Base-by-base conservation (phyloP, 2,888 invertebrate genomes). In the Drosophila kambysellisi region DNA sequence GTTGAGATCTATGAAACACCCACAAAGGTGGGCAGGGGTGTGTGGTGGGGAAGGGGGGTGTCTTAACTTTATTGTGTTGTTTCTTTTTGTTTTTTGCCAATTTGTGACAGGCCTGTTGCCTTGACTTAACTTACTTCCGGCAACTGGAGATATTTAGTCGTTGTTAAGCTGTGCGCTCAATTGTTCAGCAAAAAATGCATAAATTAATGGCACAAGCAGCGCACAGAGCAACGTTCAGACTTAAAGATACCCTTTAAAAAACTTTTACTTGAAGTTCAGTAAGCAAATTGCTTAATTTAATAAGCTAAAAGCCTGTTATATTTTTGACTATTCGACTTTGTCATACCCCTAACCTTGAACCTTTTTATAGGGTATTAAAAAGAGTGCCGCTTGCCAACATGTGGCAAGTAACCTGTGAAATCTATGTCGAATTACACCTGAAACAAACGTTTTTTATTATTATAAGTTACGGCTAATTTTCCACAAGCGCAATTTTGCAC, bases 391-490 rank as follows among this genome's bases (percentile, higher is more conserved):
- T 46, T 46, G 52, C 52, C 43, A 29, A 54, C 29, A 37, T 17
- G 17, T 37, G 37, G 37, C 37, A 37, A 37, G 37, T 3, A 69
- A 68, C 62, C 68, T 80, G 74, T 71, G 75, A 82, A 86, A 81
- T 77, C 76, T 88, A 65, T 84, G 88, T 81, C 83, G 81, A 82
- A 80, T 89, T 76, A 63, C 73, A 70, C 67, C 66, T 65, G 77
- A n/a, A n/a, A 88, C 85, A 85, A 89, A 85, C 88, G 85, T 88
- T 85, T 82, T 79, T 79, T 69, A 78, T 80, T 69, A 78, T 80
- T 80, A 72, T 81, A 76, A 67, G 57, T 51, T 62, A 37, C 41
- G 46, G 64, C 73, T 56, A 77, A 79, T 81, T 81, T 79, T 81
- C 62, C 67, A 73, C 67, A 56, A 54, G 33, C 35, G 75, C 67